Evolutionary conservation across 1,140 invertebrate genomes (phyloP).

Genomic region (Drosophila varians): DNA sequence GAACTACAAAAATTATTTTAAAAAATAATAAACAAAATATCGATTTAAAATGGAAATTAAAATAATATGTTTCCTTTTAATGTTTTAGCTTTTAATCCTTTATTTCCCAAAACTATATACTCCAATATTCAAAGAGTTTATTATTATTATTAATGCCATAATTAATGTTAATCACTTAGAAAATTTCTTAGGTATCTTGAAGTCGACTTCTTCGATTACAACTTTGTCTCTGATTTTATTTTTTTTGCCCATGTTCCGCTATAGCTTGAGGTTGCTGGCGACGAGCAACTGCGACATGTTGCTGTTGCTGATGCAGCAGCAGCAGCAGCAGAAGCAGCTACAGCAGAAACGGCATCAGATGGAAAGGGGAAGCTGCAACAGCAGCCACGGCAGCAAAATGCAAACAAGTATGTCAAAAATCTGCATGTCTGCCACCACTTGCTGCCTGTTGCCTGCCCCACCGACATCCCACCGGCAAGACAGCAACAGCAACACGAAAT

Average conservation of each 20-base stretch:
- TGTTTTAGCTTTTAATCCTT: too few relatives aligned
- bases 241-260: slow-evolving; percentile 23
- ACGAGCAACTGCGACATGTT: slow-evolving; percentile 59
- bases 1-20: neutral
- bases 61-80: too few relatives aligned
- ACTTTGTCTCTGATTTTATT: slow-evolving; percentile 11
- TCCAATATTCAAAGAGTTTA: too few relatives aligned
- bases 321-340: slow-evolving; percentile 26
- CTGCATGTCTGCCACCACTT: slow-evolving; percentile 81
- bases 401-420: slow-evolving; percentile 82
- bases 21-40: neutral
- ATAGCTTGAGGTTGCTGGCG: slow-evolving; percentile 56
- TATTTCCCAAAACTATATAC: too few relatives aligned
- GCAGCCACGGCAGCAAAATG: slow-evolving; percentile 74
- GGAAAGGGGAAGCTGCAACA: slow-evolving; percentile 33
- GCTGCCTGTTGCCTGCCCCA: slow-evolving; percentile 38
- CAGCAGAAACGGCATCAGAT: too few relatives aligned
- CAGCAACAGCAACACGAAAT: slow-evolving; percentile 71
- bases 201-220: slow-evolving; percentile 11
- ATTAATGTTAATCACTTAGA: neutral
- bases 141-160: too few relatives aligned
- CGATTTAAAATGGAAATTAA: too few relatives aligned
- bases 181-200: neutral
- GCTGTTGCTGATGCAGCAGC: slow-evolving; percentile 54
- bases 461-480: slow-evolving; percentile 8